Evolutionary conservation across 2,888 invertebrate genomes (phyloP).

Genomic region (Tenthredo mesomela): DNA sequence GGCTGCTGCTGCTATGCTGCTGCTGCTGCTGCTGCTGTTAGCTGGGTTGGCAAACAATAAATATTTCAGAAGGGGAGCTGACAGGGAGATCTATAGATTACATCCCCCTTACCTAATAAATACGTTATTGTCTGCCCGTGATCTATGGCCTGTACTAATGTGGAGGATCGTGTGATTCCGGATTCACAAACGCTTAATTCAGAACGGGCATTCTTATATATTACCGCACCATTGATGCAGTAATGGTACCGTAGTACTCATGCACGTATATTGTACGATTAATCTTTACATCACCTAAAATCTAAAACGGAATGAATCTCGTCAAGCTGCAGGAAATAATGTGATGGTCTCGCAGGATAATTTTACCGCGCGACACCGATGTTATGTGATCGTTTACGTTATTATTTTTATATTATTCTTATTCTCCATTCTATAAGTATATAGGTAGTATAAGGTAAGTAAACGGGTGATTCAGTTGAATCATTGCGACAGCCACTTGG

Average conservation of each 20-base stretch:
- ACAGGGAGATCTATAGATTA: slow-evolving; percentile 68
- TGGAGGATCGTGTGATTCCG: slow-evolving; percentile 55
- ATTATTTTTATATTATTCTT: not conserved
- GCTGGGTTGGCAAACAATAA: slow-evolving; percentile 63
- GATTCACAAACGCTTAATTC: slow-evolving; percentile 60
- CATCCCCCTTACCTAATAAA: slow-evolving; percentile 68
- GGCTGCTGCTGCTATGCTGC: not conserved
- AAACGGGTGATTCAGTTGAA: not conserved
- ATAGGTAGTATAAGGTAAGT: not conserved
- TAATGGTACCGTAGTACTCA: not conserved
- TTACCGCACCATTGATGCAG: not conserved
- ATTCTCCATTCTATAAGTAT: not conserved
- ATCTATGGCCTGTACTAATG: slow-evolving; percentile 59
- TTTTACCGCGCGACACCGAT: not conserved
- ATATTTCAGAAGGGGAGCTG: slow-evolving; percentile 71
- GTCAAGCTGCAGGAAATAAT: too few relatives aligned
- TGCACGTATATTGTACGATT: not conserved
- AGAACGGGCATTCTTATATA: slow-evolving; percentile 5
- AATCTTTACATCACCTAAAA: not conserved
- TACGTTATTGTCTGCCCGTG: slow-evolving; percentile 68
- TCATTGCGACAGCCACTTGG: slow-evolving; percentile 19
- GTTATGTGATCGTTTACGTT: not conserved
- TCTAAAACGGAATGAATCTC: too few relatives aligned
- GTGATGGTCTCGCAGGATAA: not conserved
- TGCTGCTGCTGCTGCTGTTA: slow-evolving; percentile 47